Evolutionary conservation across 2,797 vertebrate genomes (phyloP).

Genomic region (Orientallactaga sibirica): DNA sequence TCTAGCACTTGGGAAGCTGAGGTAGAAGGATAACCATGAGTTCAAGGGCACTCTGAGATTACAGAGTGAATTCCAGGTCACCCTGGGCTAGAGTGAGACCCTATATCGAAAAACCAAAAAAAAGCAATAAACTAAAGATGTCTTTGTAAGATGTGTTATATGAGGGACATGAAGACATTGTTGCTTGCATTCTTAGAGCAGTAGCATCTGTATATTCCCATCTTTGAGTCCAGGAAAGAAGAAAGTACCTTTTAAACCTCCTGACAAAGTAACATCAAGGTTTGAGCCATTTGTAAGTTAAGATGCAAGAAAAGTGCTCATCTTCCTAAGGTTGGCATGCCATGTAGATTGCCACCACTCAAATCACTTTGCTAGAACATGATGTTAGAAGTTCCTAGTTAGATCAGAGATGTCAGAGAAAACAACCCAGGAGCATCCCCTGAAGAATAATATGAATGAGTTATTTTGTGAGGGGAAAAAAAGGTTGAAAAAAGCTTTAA

Average conservation of each 20-base stretch:
- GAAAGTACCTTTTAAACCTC: slow-evolving; percentile 14
- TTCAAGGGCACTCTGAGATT: no score
- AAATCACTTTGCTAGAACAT: slow-evolving; percentile 30
- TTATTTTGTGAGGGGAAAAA: slow-evolving; percentile 32
- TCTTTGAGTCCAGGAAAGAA: slow-evolving; percentile 5
- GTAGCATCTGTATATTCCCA: not conserved
- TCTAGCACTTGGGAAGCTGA: no score
- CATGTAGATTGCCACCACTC: not conserved
- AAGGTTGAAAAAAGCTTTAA: not conserved
- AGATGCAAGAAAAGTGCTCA: not conserved
- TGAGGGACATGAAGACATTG: not conserved
- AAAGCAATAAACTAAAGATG: no score
- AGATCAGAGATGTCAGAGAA: slow-evolving; percentile 39
- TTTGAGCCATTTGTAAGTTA: not conserved
- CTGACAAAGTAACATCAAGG: not conserved
- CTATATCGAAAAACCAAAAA: no score
- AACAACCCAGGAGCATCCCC: not conserved
- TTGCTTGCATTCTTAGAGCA: slow-evolving; percentile 39
- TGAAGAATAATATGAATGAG: not conserved
- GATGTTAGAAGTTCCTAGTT: slow-evolving; percentile 49
- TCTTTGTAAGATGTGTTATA: not conserved
- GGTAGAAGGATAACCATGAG: no score
- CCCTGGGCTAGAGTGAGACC: no score
- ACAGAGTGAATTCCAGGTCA: no score
- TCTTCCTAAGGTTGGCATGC: not conserved